Conservation (phyloP, 92 coral and sea anemone genomes). For the Hydrozoanthus gracilis region DNA sequence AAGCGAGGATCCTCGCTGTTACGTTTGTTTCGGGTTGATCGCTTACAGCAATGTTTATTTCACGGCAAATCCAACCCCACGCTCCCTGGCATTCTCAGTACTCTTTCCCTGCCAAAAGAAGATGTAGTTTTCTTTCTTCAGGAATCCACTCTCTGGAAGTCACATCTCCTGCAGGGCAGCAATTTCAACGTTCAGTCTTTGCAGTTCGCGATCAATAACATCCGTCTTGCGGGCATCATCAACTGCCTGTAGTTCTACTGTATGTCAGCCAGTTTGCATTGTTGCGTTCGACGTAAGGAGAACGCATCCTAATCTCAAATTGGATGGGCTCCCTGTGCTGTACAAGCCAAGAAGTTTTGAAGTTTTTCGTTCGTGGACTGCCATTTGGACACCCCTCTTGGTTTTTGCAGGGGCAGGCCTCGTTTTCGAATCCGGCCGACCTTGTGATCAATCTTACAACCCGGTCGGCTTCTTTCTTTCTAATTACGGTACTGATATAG, state of each 20-base stretch:
- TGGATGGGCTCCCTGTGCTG: too few relatives aligned
- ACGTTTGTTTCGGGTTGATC: not conserved
- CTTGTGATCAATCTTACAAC: too few relatives aligned
- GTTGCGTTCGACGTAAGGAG: too few relatives aligned
- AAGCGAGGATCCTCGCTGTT: not conserved
- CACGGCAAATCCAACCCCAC: not conserved
- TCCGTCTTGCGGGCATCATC: slow-evolving; percentile 58
- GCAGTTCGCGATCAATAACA: slow-evolving; percentile 50
- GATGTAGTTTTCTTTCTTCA: slow-evolving; percentile 49
- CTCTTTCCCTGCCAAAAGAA: slow-evolving; percentile 56
- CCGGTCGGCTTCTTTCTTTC: too few relatives aligned
- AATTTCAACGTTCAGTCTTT: slow-evolving; percentile 47
- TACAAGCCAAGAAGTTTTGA: too few relatives aligned
- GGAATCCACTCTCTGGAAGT: slow-evolving; percentile 50
- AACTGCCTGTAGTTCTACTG: slow-evolving; percentile 29
- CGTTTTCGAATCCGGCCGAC: too few relatives aligned
- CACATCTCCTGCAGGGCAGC: slow-evolving; percentile 64
- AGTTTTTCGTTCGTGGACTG: too few relatives aligned
- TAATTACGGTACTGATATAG: too few relatives aligned
- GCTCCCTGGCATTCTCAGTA: not conserved
- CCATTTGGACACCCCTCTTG: too few relatives aligned
- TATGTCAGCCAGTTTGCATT: too few relatives aligned
- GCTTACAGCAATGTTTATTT: not conserved
- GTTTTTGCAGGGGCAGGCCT: too few relatives aligned
- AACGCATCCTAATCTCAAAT: too few relatives aligned